Evolutionary conservation across 2,113 vertebrate species (phyloP).

Genomic region (Aythya baeri): DNA sequence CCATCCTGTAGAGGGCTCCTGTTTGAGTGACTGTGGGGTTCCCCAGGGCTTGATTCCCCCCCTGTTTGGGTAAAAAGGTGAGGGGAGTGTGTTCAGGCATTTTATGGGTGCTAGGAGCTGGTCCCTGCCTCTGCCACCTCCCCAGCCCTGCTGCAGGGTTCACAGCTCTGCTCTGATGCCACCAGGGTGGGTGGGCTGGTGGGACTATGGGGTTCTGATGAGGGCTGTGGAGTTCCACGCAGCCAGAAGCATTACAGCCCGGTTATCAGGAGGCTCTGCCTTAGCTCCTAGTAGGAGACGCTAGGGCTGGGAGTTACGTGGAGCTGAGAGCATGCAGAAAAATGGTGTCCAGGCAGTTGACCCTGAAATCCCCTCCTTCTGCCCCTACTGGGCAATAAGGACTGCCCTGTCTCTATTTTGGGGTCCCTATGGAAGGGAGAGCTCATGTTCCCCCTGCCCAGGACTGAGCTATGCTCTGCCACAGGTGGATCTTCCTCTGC

Average conservation of each 20-base stretch:
- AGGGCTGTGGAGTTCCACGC: not conserved
- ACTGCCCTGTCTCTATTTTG: not conserved
- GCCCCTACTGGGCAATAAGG: fast-evolving
- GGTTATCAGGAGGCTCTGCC: not conserved
- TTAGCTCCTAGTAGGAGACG: not conserved
- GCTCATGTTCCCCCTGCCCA: not conserved
- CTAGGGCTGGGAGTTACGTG: not conserved
- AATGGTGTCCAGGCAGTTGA: not conserved
- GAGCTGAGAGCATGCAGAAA: not conserved
- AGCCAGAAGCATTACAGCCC: not conserved
- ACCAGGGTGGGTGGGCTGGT: no score
- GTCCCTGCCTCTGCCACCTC: not conserved
- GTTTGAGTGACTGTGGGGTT: fast-evolving
- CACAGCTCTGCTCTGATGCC: not conserved
- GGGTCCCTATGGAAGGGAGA: not conserved
- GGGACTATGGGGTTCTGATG: not conserved
- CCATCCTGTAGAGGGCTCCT: not conserved
- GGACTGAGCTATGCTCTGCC: not conserved
- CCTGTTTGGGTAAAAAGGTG: not conserved
- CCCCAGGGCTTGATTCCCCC: no score
- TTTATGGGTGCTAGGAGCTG: not conserved
- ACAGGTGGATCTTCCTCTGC: not conserved
- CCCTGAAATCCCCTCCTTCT: not conserved
- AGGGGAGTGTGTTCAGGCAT: not conserved
- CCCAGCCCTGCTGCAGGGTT: not conserved